Base-by-base conservation (phyloP, 2,797 vertebrate species). In the Spinibarbus caldwelli region DNA sequence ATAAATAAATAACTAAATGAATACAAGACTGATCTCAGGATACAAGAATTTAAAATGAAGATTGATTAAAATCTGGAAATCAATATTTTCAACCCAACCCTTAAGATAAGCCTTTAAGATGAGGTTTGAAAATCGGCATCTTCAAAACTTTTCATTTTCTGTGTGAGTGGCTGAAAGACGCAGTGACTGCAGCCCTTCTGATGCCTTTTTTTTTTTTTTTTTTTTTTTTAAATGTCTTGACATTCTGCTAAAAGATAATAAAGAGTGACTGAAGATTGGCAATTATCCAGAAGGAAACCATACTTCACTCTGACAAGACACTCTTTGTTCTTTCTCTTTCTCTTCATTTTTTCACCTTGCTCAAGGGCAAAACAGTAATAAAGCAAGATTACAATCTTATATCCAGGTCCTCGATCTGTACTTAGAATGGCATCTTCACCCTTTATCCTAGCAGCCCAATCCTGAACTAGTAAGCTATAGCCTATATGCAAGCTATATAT, bases 261-360 rank as follows among this genome's bases (percentile, higher is more conserved):
- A 62, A 43, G n/a, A 29, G 9, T 41, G 23, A 62, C 38, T 62
- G 23, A 62, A 78, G 36, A 59, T 2, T 41, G 36, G 54, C n/a
- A 41, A 1, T 43, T 29, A 11, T 43, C 76, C 36, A 62, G 43
- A 62, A 78, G 36, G 38, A 62, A 29, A 43, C 64, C n/a, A 29
- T 4, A 26, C 10, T 26, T 59, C 8, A 45, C 31, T 64, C 17
- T 64, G 57, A 78, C 77, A 78, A 78, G 77, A 62, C 38, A 78
- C 77, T 62, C 38, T 78, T 78, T 64, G 77, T 78, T 43, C 57
- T 29, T 31, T 43, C 36, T 17, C 6, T 21, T 17, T 11, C 75
- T 31, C n/a, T 5, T 10, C 0, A 15, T 23, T 71, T 45, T 45
- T 26, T 12, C 8, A 71, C 38, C n/a, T 78, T 64, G 9, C 26